phyloP scores from a whole-genome alignment of 2,113 vertebrate genomes.

The Octodon degus region DNA sequence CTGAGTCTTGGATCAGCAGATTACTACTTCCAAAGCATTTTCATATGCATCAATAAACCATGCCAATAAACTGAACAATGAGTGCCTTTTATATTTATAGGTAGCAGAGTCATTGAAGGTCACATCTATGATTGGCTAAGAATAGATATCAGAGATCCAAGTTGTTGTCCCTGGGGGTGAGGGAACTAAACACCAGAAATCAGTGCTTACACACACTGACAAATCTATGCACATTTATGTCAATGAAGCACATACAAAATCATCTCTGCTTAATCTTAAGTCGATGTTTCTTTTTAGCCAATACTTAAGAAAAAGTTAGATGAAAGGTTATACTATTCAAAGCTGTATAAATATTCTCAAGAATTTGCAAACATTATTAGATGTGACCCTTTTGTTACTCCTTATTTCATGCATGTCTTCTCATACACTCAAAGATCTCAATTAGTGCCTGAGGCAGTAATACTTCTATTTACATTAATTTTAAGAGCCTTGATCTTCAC shows the following conservation, averaged over 20 bases:
- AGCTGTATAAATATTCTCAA: neutral
- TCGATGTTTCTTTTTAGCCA: constrained; percentile 5
- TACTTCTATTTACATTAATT: constrained; percentile 78
- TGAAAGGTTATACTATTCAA: constrained; percentile 35
- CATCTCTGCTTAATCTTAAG: neutral
- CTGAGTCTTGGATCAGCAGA: constrained; percentile 35
- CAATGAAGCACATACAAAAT: neutral
- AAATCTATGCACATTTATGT: constrained; percentile 17
- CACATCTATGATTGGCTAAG: neutral
- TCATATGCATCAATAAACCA: constrained; percentile 14
- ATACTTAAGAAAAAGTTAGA: neutral
- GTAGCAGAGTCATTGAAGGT: neutral
- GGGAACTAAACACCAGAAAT: neutral
- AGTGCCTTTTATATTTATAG: constrained; percentile 52
- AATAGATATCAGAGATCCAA: constrained; percentile 37
- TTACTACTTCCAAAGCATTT: constrained; percentile 56
- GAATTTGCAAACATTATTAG: constrained; percentile 68
- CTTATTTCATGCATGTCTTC: constrained; percentile 2
- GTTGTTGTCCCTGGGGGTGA: neutral
- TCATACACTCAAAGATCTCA: constrained; percentile 47
- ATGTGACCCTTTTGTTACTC: constrained; percentile 35
- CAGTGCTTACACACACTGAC: neutral
- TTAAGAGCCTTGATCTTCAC: constrained; percentile 62
- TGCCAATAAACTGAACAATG: neutral
- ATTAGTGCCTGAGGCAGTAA: constrained; percentile 19